Percentiles rank a stretch among this genome's conserved stretches.
Conservation (phyloP, 2,113 vertebrate genomes). For the Corythoichthys intestinalis region DNA sequence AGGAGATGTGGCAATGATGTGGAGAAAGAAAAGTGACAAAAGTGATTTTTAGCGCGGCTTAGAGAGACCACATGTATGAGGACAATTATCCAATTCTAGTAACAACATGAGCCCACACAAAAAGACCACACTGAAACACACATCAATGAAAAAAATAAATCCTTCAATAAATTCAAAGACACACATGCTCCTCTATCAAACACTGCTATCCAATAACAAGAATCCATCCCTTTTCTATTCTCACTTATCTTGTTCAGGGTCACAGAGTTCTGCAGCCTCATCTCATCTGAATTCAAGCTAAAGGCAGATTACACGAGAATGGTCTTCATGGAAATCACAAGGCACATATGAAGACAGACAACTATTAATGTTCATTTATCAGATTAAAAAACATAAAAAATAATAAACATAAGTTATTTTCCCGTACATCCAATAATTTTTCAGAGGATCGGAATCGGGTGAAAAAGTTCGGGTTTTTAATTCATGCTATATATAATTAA, state of each 20-base stretch:
- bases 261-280: neutral
- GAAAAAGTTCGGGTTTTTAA: too few species aligned
- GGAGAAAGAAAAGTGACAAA: neutral
- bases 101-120: neutral
- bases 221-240: neutral
- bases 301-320: neutral
- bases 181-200: neutral
- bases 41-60: neutral
- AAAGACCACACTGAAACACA: neutral
- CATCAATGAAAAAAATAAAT: neutral
- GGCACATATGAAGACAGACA: neutral
- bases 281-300: neutral
- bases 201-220: neutral
- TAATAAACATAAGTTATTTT: neutral
- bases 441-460: too few species aligned
- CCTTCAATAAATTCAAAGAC: neutral
- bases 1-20: slow-evolving; percentile 1
- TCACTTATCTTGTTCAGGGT: neutral
- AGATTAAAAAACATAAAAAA: neutral
- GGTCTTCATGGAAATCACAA: neutral
- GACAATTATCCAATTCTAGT: neutral
- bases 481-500: too few species aligned
- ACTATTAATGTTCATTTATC: neutral
- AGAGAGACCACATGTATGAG: neutral
- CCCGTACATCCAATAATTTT: too few species aligned